A percentile compares a stretch with the other conserved stretches of the same genome.
Conservation (phyloP, 1,140 invertebrate genomes). For the Orchestia grillus region DNA sequence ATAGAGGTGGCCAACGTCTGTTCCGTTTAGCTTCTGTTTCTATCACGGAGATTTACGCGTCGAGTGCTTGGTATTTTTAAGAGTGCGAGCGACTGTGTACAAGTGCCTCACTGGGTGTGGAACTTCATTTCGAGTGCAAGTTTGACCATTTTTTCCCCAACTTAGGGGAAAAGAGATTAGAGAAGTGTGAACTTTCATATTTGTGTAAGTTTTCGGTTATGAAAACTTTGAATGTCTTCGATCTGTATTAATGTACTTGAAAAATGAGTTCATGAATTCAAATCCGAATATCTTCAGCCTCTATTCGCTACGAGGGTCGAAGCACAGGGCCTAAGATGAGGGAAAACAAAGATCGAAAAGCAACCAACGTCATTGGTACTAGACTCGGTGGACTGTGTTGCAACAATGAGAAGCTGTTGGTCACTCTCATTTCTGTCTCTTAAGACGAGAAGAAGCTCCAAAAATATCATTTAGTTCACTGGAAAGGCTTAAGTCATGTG, state of each 20-base stretch:
- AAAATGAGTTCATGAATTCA: not conserved
- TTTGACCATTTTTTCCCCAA: not conserved
- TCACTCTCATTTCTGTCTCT: not conserved
- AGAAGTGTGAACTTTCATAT: not conserved
- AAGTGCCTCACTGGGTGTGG: not conserved
- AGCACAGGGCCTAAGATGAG: not conserved
- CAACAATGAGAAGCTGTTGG: not conserved
- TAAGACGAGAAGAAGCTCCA: not conserved
- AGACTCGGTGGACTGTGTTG: not conserved
- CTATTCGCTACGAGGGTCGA: not conserved
- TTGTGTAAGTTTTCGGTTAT: not conserved
- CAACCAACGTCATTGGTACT: not conserved
- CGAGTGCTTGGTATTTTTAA: not conserved
- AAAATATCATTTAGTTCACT: not conserved
- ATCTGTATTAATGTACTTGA: not conserved
- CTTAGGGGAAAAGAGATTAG: not conserved
- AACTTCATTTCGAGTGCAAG: not conserved
- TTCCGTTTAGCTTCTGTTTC: not conserved
- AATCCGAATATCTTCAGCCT: too few species aligned
- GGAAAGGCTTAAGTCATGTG: not conserved
- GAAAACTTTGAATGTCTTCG: not conserved
- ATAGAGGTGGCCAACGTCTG: not conserved
- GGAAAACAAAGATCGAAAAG: not conserved
- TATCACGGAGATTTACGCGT: not conserved
- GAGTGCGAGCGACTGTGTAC: not conserved